Percentiles rank a stretch among this genome's conserved stretches.
Conservation (phyloP, 2,113 vertebrate genomes). For the Perognathus longimembris region DNA sequence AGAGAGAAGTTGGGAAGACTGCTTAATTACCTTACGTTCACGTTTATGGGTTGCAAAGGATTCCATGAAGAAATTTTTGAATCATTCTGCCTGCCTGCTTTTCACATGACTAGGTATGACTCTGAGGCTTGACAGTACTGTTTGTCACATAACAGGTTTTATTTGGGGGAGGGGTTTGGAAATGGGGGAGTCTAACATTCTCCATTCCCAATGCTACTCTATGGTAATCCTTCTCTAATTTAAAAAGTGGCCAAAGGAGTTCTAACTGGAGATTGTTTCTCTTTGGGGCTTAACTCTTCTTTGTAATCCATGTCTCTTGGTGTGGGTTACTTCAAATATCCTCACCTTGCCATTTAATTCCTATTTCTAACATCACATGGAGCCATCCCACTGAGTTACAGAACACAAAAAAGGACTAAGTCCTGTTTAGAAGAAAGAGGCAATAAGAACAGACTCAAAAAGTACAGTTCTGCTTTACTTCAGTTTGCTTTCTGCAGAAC, state of each 20-base stretch:
- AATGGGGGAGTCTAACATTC: neutral
- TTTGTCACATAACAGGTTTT: neutral
- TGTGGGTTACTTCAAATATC: slow-evolving; percentile 26
- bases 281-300: slow-evolving; percentile 12
- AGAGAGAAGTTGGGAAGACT: too few relatives aligned
- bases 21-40: neutral
- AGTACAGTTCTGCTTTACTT: neutral
- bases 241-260: slow-evolving; percentile 51
- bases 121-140: neutral
- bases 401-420: neutral
- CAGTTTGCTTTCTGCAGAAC: neutral
- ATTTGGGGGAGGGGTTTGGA: too few relatives aligned
- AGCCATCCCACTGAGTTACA: neutral
- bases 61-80: neutral
- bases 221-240: neutral
- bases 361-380: slow-evolving; percentile 45
- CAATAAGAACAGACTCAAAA: slow-evolving; percentile 7
- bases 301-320: slow-evolving; percentile 35
- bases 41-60: neutral
- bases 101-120: neutral
- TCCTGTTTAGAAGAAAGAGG: neutral
- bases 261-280: slow-evolving; percentile 40
- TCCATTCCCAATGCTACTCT: neutral
- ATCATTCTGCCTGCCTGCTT: neutral
- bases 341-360: slow-evolving; percentile 38